phyloP scores from a whole-genome alignment of 2,113 vertebrate species.

The Ovis canadensis region DNA sequence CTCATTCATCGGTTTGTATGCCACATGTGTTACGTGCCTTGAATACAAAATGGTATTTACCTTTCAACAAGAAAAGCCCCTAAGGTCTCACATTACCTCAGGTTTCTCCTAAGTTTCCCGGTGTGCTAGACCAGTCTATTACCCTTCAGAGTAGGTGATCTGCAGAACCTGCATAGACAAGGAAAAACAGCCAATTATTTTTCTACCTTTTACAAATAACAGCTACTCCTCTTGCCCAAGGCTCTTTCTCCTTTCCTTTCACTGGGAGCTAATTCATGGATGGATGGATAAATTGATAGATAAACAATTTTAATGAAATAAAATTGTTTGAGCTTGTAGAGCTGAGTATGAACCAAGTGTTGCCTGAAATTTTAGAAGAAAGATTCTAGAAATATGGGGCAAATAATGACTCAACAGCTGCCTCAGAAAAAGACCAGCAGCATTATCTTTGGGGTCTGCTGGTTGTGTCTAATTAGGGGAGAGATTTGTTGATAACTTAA shows the following conservation, averaged over 20 bases:
- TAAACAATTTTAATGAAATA: background rate
- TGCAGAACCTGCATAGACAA: background rate
- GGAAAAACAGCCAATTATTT: background rate
- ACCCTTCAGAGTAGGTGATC: slow-evolving; percentile 20
- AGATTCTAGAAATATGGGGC: background rate
- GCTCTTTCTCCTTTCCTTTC: slow-evolving; percentile 6
- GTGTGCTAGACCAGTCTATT: background rate
- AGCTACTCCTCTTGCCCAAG: background rate
- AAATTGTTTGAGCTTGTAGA: background rate
- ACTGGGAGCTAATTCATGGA: background rate
- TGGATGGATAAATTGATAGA: background rate
- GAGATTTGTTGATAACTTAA: background rate
- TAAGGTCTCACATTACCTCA: background rate
- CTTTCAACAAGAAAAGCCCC: slow-evolving; percentile 41
- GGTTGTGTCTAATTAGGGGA: background rate
- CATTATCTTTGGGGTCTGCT: background rate
- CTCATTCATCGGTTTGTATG: slow-evolving; percentile 15
- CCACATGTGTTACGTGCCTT: slow-evolving; percentile 26
- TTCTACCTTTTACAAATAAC: background rate
- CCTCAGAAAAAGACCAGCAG: background rate
- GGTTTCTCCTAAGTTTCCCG: slow-evolving; percentile 48
- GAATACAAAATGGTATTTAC: slow-evolving; percentile 41
- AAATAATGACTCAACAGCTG: background rate
- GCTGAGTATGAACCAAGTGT: background rate
- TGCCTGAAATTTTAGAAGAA: background rate